Base-by-base conservation (phyloP, 2,797 vertebrate species). In the Galaxias olidus region DNA sequence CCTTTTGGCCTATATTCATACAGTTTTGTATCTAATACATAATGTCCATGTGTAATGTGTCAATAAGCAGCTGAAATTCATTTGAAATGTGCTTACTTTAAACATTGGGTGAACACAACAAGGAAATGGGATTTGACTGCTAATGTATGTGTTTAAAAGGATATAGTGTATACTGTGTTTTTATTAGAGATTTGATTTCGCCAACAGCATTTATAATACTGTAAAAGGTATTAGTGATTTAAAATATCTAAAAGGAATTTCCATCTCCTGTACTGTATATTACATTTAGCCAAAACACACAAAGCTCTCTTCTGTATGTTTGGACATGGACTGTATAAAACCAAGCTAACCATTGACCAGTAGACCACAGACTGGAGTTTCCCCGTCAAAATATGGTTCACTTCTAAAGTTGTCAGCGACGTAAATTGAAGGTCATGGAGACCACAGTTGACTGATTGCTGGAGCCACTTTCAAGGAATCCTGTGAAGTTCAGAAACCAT, bases 401-500 rank as follows among this genome's bases (percentile, higher is more conserved):
- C 46, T 47, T 71, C 63, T 57, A 66, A 68, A 64, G 65, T 61
- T 61, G 76, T 71, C 54, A 61, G 73, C 65, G 69, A 77, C 72
- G 52, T 87, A n/a, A 89, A 88, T 87, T 86, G 81, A 83, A 77
- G 84, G 88, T 73, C 76, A 70, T 59, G 80, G 68, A 79, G 56
- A 84, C 80, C 86, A 64, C 86, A 89, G 79, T 70, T 60, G 77
- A 61, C 73, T 65, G 81, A 68, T 62, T 86, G 68, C 74, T 72
- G 72, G 70, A 83, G 77, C 66, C 73, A 43, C 76, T 71, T 47
- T 63, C 65, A 62, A 68, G 59, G 64, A 63, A 73, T 63, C 63
- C 65, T 71, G 71, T 79, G 79, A 84, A 71, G 42, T 71, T 82
- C 73, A 75, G 49, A 77, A 78, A 77, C 86, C 82, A 80, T 71